These are phyloP conservation scores for Fopius arisanus DNA, from an alignment of 1,140 invertebrate genomes.

Conservation along the genomic window DNA sequence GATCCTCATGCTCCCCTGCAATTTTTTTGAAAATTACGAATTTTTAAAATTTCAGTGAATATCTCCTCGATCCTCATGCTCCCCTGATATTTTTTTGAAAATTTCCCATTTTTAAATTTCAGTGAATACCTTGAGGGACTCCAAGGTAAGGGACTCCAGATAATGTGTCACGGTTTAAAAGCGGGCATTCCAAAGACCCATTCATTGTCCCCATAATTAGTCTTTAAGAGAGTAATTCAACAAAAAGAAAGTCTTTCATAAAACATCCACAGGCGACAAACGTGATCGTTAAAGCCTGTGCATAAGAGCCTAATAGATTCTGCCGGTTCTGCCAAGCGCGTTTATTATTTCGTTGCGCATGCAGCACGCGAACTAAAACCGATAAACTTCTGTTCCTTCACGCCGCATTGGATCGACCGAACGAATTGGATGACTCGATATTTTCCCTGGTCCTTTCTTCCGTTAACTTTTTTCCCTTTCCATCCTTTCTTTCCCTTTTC, in stretches of 20 bases:
- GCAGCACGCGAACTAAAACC: slow-evolving; percentile 52
- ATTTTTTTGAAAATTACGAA: too few relatives aligned
- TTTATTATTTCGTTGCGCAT: slow-evolving; percentile 58
- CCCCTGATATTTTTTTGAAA: too few relatives aligned
- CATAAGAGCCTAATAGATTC: slow-evolving; percentile 56
- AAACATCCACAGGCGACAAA: not conserved
- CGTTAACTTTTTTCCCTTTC: slow-evolving; percentile 1
- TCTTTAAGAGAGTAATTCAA: not conserved
- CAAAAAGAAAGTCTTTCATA: slow-evolving; percentile 26
- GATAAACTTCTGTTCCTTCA: slow-evolving; percentile 40
- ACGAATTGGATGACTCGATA: slow-evolving; percentile 48
- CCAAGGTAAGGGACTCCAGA: too few relatives aligned
- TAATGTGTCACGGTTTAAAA: too few relatives aligned
- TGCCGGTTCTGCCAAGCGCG: slow-evolving; percentile 33
- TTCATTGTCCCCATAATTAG: not conserved
- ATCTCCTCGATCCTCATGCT: too few relatives aligned
- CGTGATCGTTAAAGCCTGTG: slow-evolving; percentile 51
- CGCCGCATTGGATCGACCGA: slow-evolving; percentile 12
- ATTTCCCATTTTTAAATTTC: too few relatives aligned
- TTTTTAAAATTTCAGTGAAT: too few relatives aligned
- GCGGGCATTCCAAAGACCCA: too few relatives aligned
- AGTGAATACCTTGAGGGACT: too few relatives aligned
- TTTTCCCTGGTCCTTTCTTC: not conserved
- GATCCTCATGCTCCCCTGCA: too few relatives aligned
- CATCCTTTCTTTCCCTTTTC: not conserved